A percentile compares a stretch with the other conserved stretches of the same genome.
Evolutionary conservation across 2,888 invertebrate genomes (phyloP).

Genomic region (Netelia melanura): DNA sequence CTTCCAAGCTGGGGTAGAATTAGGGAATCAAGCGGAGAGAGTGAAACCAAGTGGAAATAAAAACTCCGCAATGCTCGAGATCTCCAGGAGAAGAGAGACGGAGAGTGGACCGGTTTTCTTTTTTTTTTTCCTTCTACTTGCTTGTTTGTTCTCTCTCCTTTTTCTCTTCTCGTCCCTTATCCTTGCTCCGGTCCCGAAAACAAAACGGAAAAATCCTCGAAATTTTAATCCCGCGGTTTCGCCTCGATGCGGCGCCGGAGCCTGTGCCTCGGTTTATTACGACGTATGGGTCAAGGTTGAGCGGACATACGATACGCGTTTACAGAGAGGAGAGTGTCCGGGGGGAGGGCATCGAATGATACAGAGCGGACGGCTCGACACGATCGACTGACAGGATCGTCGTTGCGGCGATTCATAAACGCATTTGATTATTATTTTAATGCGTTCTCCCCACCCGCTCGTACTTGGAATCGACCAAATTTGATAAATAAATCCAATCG

Average conservation of each 20-base stretch:
- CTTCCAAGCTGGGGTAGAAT: slow-evolving; percentile 37
- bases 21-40: slow-evolving; percentile 58
- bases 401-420: slow-evolving; percentile 74
- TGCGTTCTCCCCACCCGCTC: slow-evolving; percentile 7
- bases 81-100: slow-evolving; percentile 5
- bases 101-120: slow-evolving; percentile 45
- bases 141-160: slow-evolving; percentile 1
- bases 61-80: slow-evolving; percentile 48
- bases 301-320: slow-evolving; percentile 23
- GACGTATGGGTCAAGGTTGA: slow-evolving; percentile 60
- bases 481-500: not conserved
- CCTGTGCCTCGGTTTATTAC: slow-evolving; percentile 28
- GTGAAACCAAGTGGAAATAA: slow-evolving; percentile 54
- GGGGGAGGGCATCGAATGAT: slow-evolving; percentile 1
- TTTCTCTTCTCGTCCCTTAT: not conserved
- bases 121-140: slow-evolving; percentile 37
- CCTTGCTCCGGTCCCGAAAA: not conserved
- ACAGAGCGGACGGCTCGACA: slow-evolving; percentile 57
- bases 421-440: slow-evolving; percentile 72
- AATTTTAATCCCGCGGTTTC: not conserved
- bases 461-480: not conserved
- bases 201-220: not conserved
- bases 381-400: slow-evolving; percentile 76
- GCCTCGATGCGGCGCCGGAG: not conserved
- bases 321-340: slow-evolving; percentile 13